A percentile compares a stretch with the other conserved stretches of the same genome.
These are phyloP conservation scores for Plebejus anna DNA, from an alignment of 2,888 invertebrate genomes.

Conservation along the genomic window DNA sequence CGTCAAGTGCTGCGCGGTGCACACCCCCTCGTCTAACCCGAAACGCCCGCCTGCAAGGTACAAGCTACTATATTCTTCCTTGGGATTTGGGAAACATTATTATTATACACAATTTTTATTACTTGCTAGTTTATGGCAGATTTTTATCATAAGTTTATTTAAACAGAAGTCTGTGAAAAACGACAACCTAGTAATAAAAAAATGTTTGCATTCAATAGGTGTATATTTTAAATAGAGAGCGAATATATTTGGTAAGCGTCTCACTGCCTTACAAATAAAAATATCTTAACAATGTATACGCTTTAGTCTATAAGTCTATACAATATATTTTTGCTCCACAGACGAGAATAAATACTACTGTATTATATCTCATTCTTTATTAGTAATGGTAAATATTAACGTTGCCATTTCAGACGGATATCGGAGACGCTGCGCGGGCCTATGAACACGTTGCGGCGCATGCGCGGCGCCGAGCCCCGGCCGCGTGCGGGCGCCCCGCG, in stretches of 20 bases:
- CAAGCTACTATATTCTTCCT: neutral
- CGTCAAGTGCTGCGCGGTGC: constrained; percentile 99
- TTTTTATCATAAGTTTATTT: neutral
- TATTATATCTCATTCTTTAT: too few species aligned
- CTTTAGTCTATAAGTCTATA: too few species aligned
- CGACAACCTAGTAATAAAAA: too few species aligned
- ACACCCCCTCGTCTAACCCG: constrained; percentile 99
- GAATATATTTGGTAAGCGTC: too few species aligned
- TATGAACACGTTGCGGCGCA: constrained; percentile 93
- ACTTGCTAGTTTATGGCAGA: neutral
- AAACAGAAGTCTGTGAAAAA: too few species aligned
- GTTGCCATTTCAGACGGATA: constrained; percentile 78
- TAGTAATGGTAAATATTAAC: neutral
- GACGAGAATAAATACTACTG: too few species aligned
- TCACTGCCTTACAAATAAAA: too few species aligned
- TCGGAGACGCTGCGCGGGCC: constrained; percentile 94
- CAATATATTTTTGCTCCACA: too few species aligned
- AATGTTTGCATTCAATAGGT: too few species aligned
- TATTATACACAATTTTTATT: neutral
- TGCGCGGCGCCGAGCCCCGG: constrained; percentile 72
- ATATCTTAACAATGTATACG: too few species aligned
- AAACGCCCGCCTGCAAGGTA: constrained; percentile 95
- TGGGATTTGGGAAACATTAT: neutral
- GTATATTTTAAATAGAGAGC: too few species aligned
- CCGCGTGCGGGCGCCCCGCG: constrained; percentile 49